Base-by-base conservation (phyloP, 2,113 vertebrate genomes). In the Heptranchias perlo region DNA sequence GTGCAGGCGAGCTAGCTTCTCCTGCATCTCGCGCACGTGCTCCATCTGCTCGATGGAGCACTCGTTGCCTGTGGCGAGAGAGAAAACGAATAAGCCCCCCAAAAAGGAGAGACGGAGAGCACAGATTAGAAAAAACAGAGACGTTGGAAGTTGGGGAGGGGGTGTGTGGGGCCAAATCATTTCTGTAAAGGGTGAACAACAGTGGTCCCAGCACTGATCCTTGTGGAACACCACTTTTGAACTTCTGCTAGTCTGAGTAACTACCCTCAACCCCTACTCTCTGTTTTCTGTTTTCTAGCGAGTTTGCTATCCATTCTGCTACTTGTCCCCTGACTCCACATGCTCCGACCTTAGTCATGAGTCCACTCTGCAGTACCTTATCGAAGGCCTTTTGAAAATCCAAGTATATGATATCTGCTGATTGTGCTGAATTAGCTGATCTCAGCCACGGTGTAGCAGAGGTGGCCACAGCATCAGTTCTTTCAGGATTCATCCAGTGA, bases 11-110 rank as follows among this genome's bases (percentile, higher is more conserved):
- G 99, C 99, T 91, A 99, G 97, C 96, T 99, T 99, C 97, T 99
- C 99, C 97, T 99, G 99, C 99, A 99, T 99, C 67, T 99, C 99
- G 58, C 99, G 97, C 58, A 99, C 99, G 0, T 99, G 99, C 96
- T 99, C 99, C 99, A 99, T 99, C 98, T 99, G 98, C 93, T 98
- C 99, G 49, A 99, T 99, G 96, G 99, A 99, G 97, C 99, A 99
- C 96, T 99, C 99, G 4, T 99, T 99, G 94, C 99, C 99, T 99
- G 97, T 44, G 96, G 61, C 84, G 96, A 62, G 47, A 54, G n/a
- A 86, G 49, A 39, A 96, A 67, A 61, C 47, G 39, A 39, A 47
- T 69, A 54, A 28, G 31, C 14, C 16, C 65, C 23, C 44, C 10
- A 3, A 54, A 58, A 5, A 58, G 58, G 39, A 82, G 14, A 31